Conservation (phyloP, 2,113 vertebrate genomes). For the Lampris incognitus region DNA sequence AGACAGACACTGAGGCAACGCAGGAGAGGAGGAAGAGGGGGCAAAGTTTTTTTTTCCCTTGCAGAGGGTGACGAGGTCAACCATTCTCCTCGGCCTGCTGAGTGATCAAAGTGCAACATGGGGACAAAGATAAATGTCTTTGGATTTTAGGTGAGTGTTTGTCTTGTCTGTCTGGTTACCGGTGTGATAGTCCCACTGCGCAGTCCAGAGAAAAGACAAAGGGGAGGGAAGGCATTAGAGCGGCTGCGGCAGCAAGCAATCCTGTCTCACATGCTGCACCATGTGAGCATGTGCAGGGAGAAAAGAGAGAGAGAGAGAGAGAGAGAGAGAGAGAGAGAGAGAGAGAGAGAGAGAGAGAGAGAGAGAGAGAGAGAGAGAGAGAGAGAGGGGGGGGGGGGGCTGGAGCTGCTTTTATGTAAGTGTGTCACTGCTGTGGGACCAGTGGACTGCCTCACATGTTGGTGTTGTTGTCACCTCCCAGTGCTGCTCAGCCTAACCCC, state of each 20-base stretch:
- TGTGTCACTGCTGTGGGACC: slow-evolving; percentile 62
- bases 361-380: too few relatives aligned
- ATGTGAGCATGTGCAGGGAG: slow-evolving; percentile 59
- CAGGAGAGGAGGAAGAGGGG: not conserved
- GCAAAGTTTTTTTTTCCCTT: not conserved
- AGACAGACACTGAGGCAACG: slow-evolving; percentile 5
- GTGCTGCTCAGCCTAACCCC: not conserved
- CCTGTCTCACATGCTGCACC: slow-evolving; percentile 71
- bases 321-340: not conserved
- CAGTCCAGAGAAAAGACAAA: slow-evolving; percentile 45
- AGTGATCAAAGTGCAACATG: slow-evolving; percentile 13
- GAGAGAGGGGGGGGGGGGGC: not conserved
- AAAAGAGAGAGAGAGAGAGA: slow-evolving; percentile 5
- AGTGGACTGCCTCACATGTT: slow-evolving; percentile 67
- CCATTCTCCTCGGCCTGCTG: slow-evolving; percentile 29
- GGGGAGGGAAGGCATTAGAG: slow-evolving; percentile 35
- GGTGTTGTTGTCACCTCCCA: slow-evolving; percentile 58
- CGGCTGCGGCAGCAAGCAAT: slow-evolving; percentile 40
- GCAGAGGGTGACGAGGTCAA: slow-evolving; percentile 12
- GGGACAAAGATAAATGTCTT: not conserved
- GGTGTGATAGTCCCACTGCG: slow-evolving; percentile 6
- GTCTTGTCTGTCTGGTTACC: slow-evolving; percentile 20
- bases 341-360: too few relatives aligned
- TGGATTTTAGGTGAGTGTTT: not conserved
- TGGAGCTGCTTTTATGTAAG: slow-evolving; percentile 76